Evolutionary conservation across 2,888 invertebrate species (phyloP).

Genomic region (Diarsia dahlii): DNA sequence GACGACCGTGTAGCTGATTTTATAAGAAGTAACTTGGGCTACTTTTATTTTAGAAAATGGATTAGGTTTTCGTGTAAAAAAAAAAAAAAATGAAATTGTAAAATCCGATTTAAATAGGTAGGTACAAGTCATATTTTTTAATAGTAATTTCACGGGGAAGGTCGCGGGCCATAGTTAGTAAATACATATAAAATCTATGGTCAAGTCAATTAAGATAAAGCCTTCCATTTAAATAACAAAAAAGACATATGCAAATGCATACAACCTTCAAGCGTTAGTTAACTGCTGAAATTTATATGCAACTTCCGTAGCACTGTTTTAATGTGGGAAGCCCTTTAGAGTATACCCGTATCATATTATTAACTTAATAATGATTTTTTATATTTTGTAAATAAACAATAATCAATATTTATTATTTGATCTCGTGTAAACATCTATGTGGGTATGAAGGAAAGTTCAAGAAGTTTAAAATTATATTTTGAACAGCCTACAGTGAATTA

Average conservation of each 20-base stretch:
- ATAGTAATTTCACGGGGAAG: too few species aligned
- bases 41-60: too few species aligned
- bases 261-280: background rate
- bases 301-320: background rate
- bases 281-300: background rate
- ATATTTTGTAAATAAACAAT: constrained; percentile 20
- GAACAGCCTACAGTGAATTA: too few species aligned
- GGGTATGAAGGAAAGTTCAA: background rate
- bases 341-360: background rate
- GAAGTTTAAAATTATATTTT: background rate
- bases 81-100: too few species aligned
- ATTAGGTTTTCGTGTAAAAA: too few species aligned
- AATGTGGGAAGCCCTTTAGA: background rate
- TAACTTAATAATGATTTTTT: background rate
- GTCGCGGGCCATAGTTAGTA: background rate
- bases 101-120: too few species aligned
- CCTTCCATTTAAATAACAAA: too few species aligned
- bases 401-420: background rate
- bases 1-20: too few species aligned
- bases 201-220: background rate
- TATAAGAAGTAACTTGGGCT: too few species aligned
- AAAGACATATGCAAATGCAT: background rate
- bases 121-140: too few species aligned
- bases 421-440: constrained; percentile 8
- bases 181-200: background rate